phyloP scores from a whole-genome alignment of 2,888 invertebrate species.

The Drosophila monieri region DNA sequence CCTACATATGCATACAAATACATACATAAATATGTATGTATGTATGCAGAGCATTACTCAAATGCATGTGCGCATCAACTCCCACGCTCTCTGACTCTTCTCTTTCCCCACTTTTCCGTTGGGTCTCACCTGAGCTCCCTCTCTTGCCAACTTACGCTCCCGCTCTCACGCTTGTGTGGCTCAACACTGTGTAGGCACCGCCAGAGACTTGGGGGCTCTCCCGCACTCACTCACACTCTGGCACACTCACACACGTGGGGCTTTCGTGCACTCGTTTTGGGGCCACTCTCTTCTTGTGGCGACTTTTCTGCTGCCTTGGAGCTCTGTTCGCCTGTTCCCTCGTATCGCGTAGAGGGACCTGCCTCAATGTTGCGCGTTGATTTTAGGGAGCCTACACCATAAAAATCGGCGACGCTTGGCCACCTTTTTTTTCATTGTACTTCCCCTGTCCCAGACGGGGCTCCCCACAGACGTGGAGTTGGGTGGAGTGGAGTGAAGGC shows the following conservation, averaged over 20 bases:
- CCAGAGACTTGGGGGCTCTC: constrained; percentile 18
- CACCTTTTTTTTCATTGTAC: constrained; percentile 12
- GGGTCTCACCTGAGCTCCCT: constrained; percentile 15
- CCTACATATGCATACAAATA: neutral
- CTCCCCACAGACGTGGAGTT: constrained; percentile 10
- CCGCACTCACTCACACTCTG: constrained; percentile 19
- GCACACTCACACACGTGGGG: constrained; percentile 15
- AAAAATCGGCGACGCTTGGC: constrained; percentile 47
- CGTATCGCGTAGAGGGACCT: constrained; percentile 82
- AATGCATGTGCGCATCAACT: constrained; percentile 39
- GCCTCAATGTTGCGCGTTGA: constrained; percentile 78
- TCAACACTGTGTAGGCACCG: constrained; percentile 22
- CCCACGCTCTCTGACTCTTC: constrained; percentile 56
- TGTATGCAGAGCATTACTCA: neutral
- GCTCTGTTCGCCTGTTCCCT: constrained; percentile 73
- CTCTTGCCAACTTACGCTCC: constrained; percentile 12
- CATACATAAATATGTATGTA: constrained; percentile 6
- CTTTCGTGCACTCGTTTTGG: constrained; percentile 20
- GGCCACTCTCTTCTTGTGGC: constrained; percentile 34
- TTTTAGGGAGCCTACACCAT: constrained; percentile 60
- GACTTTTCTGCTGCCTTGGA: constrained; percentile 46
- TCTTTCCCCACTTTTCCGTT: neutral
- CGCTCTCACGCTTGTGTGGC: neutral
- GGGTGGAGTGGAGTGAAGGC: constrained; percentile 27
- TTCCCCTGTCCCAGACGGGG: neutral